These are phyloP conservation scores for Empidonax traillii DNA, from an alignment of 2,113 vertebrate species.

Conservation along the genomic window DNA sequence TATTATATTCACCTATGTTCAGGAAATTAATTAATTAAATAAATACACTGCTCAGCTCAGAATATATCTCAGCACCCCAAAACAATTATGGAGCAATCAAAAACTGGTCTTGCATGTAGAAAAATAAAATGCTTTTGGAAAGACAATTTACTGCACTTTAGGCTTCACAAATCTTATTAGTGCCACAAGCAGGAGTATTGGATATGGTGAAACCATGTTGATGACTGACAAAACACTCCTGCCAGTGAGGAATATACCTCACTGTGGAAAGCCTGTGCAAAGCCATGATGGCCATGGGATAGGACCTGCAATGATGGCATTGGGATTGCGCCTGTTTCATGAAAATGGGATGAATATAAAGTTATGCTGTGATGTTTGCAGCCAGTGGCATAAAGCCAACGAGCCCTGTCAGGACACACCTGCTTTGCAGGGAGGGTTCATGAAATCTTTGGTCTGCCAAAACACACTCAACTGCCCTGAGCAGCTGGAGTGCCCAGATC, in stretches of 20 bases:
- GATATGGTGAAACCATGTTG: background rate
- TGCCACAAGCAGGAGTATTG: fast-evolving
- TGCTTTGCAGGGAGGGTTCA: background rate
- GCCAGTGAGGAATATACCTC: background rate
- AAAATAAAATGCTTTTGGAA: background rate
- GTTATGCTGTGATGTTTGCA: background rate
- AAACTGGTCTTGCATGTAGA: background rate
- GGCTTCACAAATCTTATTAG: background rate
- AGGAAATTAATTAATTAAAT: background rate
- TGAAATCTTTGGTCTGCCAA: background rate
- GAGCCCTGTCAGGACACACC: background rate
- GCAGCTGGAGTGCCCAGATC: background rate
- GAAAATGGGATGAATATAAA: background rate
- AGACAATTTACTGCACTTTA: background rate
- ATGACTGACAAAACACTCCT: background rate
- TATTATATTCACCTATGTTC: background rate
- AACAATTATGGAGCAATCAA: background rate
- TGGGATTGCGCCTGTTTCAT: background rate
- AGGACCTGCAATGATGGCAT: background rate
- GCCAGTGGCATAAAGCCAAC: background rate
- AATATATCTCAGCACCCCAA: background rate
- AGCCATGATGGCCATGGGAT: background rate
- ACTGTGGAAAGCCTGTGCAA: background rate
- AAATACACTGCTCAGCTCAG: background rate
- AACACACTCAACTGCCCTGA: background rate